These are phyloP conservation scores for Drosophila subobscura DNA, from an alignment of 1,140 invertebrate species.

Conservation along the genomic window DNA sequence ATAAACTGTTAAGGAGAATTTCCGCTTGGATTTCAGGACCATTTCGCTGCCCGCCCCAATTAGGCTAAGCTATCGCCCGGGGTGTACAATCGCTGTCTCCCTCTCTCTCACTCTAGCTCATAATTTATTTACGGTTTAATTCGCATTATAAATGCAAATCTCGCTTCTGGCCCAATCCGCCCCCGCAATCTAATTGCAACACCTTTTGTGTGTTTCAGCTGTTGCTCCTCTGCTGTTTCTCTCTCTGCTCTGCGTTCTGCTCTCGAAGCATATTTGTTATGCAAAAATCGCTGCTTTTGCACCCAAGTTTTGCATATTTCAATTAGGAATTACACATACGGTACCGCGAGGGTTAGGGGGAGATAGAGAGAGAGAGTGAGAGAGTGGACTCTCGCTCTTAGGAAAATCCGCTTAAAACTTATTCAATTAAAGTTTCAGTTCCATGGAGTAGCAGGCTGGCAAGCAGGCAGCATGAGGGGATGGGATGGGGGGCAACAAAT, in stretches of 20 bases:
- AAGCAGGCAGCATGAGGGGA: no score
- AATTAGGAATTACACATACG: slow-evolving; percentile 72
- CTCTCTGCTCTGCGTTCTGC: background rate
- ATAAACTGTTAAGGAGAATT: background rate
- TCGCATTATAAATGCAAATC: slow-evolving; percentile 72
- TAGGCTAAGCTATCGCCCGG: slow-evolving; percentile 32
- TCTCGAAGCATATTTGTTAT: slow-evolving; percentile 56
- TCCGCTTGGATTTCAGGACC: slow-evolving; percentile 7
- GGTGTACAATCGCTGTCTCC: background rate
- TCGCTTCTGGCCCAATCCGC: slow-evolving; percentile 29
- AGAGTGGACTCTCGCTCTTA: slow-evolving; percentile 17
- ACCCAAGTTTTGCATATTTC: slow-evolving; percentile 56
- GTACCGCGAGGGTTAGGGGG: slow-evolving; percentile 1
- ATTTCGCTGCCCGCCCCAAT: slow-evolving; percentile 6
- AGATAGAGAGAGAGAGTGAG: background rate
- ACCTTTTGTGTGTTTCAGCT: slow-evolving; percentile 44
- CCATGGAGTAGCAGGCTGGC: slow-evolving; percentile 35
- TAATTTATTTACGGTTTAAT: slow-evolving; percentile 61
- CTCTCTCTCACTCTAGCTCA: slow-evolving; percentile 10
- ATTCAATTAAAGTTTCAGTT: slow-evolving; percentile 74
- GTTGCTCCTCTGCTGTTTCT: slow-evolving; percentile 2
- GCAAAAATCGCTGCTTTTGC: slow-evolving; percentile 61
- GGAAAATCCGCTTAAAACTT: slow-evolving; percentile 80
- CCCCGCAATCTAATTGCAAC: slow-evolving; percentile 69
- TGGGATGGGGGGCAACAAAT: slow-evolving; percentile 51